These are phyloP conservation scores for Numenius phaeopus DNA, from an alignment of 2,797 vertebrate genomes.

Conservation along the genomic window DNA sequence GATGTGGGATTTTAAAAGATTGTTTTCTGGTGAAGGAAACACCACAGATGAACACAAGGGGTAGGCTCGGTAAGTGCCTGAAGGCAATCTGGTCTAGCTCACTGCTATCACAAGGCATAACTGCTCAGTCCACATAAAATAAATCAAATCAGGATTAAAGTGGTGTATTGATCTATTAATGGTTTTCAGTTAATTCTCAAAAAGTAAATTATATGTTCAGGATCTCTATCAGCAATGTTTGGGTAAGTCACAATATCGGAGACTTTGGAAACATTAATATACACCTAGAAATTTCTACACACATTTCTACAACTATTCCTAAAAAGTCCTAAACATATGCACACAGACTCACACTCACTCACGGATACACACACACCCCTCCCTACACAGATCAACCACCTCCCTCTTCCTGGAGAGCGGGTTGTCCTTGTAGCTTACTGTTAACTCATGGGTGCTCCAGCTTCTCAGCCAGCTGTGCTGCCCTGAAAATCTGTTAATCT, in stretches of 20 bases:
- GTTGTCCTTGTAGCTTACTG: neutral
- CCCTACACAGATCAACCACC: neutral
- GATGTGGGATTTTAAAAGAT: neutral
- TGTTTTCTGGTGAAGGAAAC: neutral
- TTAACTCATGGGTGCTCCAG: neutral
- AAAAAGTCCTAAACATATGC: neutral
- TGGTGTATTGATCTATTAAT: neutral
- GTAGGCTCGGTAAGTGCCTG: neutral
- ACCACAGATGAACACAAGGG: neutral
- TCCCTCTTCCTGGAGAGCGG: neutral
- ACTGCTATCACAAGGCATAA: neutral
- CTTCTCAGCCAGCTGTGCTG: rapidly evolving
- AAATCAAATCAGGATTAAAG: neutral
- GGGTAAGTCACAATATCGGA: neutral
- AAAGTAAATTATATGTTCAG: neutral
- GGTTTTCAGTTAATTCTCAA: neutral
- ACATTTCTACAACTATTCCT: neutral
- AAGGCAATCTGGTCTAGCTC: neutral
- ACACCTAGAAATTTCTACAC: neutral
- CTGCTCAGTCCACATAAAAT: neutral
- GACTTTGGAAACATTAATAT: neutral
- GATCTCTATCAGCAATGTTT: neutral
- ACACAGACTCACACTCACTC: neutral
- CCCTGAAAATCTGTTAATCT: neutral
- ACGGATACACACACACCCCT: neutral